Evolutionary conservation across 1,140 invertebrate species (phyloP), one percentile per base, ranked within the genome.

Genomic region (Gyrodactylus bullatarudis): DNA sequence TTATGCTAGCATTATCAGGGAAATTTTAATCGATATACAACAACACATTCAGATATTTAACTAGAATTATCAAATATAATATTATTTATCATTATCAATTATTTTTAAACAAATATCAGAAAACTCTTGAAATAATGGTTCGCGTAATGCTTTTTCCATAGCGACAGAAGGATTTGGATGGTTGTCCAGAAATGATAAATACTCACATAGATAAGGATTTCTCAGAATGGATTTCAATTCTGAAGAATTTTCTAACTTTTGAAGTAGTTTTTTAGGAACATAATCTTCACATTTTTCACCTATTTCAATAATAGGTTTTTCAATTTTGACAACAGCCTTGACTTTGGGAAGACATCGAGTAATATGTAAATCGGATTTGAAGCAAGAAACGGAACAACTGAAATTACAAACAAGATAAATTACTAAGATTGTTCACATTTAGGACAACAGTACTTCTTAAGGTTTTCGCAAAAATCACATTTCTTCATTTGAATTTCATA

Each of bases 51-150:
- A n/a, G n/a, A n/a, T n/a, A n/a, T n/a, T n/a, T n/a, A n/a, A n/a
- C n/a, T n/a, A n/a, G n/a, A n/a, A n/a, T n/a, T n/a, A n/a, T n/a
- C n/a, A n/a, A n/a, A n/a, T n/a, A n/a, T n/a, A n/a, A n/a, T n/a
- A n/a, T n/a, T n/a, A n/a, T n/a, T n/a, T n/a, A n/a, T n/a, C n/a
- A n/a, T n/a, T n/a, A 54, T 54, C 34, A 54, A 74, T 71, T 34
- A 74, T 68, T 74, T 74, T 74, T 68, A 74, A 27, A 24, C 74
- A 74, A 68, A 20, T 34, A 20, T 68, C 68, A 27, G 70, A 26
- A 74, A 74, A 74, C 23, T 74, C 74, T 72, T 74, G 74, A 74
- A 74, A 74, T 26, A 74, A 26, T 20, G 74, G 74, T 25, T 74
- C 74, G 68, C 72, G 74, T 70, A 74, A 72, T 1, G 74, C 74